Evolutionary conservation across 2,113 vertebrate genomes (phyloP), one percentile per base, ranked within the genome.

Genomic region (Mirounga angustirostris): DNA sequence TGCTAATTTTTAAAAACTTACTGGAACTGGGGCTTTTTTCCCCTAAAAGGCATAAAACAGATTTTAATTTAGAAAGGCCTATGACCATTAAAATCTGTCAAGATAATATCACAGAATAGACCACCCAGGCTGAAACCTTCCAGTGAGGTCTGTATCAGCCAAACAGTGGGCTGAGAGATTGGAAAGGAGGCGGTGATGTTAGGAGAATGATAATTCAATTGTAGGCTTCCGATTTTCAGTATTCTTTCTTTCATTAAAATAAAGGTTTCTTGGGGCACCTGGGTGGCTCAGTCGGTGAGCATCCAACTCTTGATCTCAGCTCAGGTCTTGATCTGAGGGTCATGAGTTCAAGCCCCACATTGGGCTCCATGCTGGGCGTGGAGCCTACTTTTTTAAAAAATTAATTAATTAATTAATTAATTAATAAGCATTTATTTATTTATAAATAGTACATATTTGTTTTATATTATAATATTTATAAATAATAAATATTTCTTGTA

Each of bases 1-100:
- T 67, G 50, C 89, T 80, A 80, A 85, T 46, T 79, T 92, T 93
- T 80, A 14, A 61, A 86, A 95, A 65, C 26, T 54, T 83, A 54
- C 33, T 94, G 46, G 18, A 96, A 96, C n/a, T 69, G 11, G 43
- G 9, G 13, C 14, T 11, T 33, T 87, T 95, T 92, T 94, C 73
- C 67, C n/a, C 92, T 84, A 82, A 95, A 96, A 92, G 54, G 7
- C 50, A 81, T 73, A 79, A 89, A 78, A 76, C 50, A 93, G 33
- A 95, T 95, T 91, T 97, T 97, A 96, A 94, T 90, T 92, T 94
- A 85, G 61, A 80, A 92, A 83, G 24, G 40, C 21, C 59, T 87
- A 69, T 6, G 28, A 63, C 63, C 78, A 78, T 95, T 96, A 91
- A 94, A 96, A 94, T 97, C 24, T 95, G 40, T 94, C 74, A 87